Base-by-base conservation (phyloP, 2,113 vertebrate genomes). In the Xerus inauris region DNA sequence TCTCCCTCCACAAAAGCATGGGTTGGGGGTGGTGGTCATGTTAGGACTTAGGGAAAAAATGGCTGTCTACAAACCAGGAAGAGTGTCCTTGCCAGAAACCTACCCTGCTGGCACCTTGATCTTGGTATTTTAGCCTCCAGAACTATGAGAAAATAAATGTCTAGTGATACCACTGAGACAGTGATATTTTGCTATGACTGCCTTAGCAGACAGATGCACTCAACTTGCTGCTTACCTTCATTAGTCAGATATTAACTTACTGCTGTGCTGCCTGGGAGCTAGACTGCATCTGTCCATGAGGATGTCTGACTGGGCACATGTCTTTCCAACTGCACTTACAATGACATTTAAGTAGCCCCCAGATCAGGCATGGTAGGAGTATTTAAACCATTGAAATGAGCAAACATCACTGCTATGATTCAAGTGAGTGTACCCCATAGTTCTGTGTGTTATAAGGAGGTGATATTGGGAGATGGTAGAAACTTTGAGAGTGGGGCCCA, bases 401-500 rank as follows among this genome's bases (percentile, higher is more conserved):
- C 16, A 82, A 51, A 72, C 38, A 5, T 1, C 2, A 62, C 24
- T 59, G 32, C 26, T 20, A 3, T 65, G 16, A 62, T 79, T 77
- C 67, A 47, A 6, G 11, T 28, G 30, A 93, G 49, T 57, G 22
- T 69, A 38, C 16, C 16, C 64, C 30, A 67, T 13, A 45, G 7
- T 22, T 22, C 1, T 0, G 2, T 13, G 3, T 87, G 45, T 54
- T 4, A 54, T 24, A 69, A 9, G 35, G 7, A 2, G 22, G 3
- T 30, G 12, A 30, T 79, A 1, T 2, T 79, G 38, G 47, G 59
- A 65, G 62, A 49, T 69, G 5, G 6, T 8, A 10, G 28, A n/a
- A 38, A 9, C 72, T 35, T 30, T 14, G 73, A 57, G 26, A n/a
- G 11, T 7, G 6, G 26, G 51, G 9, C 16, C 30, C 35, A 19